Conservation (phyloP, 2,888 invertebrate genomes). For the Volucella inanis region DNA sequence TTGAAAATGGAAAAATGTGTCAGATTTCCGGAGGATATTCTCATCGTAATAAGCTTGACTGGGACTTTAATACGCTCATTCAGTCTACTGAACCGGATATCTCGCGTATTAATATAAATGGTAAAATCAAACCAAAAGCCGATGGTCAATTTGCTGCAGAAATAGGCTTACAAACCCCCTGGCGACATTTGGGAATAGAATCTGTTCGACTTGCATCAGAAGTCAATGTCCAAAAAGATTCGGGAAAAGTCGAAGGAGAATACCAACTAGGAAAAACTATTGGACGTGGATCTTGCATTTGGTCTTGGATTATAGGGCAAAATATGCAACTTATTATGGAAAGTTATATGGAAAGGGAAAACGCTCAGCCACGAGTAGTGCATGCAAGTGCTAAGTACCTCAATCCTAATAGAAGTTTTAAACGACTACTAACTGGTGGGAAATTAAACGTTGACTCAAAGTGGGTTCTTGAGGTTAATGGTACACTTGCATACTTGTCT, state of each 20-base stretch:
- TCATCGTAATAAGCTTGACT: conserved; percentile 81
- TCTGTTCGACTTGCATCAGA: conserved; percentile 79
- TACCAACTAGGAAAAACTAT: conserved; percentile 83
- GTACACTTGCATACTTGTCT: conserved; percentile 80
- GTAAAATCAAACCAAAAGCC: conserved; percentile 77
- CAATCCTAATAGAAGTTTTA: conserved; percentile 84
- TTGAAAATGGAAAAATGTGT: conserved; percentile 83
- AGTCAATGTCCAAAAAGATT: conserved; percentile 77
- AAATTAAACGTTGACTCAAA: conserved; percentile 85
- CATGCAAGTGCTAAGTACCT: conserved; percentile 84
- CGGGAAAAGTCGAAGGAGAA: conserved; percentile 79
- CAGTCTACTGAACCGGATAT: conserved; percentile 81
- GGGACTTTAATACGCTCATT: conserved; percentile 82
- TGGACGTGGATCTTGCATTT: conserved; percentile 83
- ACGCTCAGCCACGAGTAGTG: conserved; percentile 82
- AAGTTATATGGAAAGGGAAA: conserved; percentile 82
- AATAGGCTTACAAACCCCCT: conserved; percentile 80
- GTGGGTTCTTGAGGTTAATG: conserved; percentile 85
- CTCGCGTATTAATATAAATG: conserved; percentile 80
- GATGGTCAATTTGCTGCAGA: conserved; percentile 77
- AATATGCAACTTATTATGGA: conserved; percentile 84
- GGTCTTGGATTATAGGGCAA: conserved; percentile 84
- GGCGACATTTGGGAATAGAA: conserved; percentile 81
- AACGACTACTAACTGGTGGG: conserved; percentile 84
- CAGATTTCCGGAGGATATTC: conserved; percentile 82